Base-by-base conservation (phyloP, 2,113 vertebrate species). In the Setophaga coronata region DNA sequence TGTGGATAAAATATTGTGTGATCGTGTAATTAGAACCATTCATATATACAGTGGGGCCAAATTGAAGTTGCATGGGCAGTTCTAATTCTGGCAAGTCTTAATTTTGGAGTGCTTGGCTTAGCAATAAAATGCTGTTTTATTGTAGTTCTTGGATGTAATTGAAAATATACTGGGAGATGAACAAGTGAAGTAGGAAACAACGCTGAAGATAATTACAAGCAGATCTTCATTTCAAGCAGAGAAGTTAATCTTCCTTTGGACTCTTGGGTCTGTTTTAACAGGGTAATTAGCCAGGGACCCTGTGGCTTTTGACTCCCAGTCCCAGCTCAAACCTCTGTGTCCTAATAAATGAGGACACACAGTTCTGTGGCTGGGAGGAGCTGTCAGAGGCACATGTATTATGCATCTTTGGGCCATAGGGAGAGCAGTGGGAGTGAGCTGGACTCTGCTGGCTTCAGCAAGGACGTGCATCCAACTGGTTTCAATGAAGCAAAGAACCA, bases 221-320 rank as follows among this genome's bases (percentile, higher is more conserved):
- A 96, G 94, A 96, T 96, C 91, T 93, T 93, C 40, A 61, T 82
- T 96, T 95, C 93, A 94, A 89, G 89, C 89, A 76, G 91, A 72
- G 95, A 94, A 95, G 89, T 95, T 93, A 96, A 96, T 95, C 93
- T 95, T 95, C 80, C 93, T 94, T 89, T 87, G 87, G 91, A 83
- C 93, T 93, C 91, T 76, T 72, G 93, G 81, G 93, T 23, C 89
- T 87, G 53, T 79, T 93, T 89, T 91, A 95, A 84, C 77, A 72
- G 91, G 69, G 61, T 87, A 95, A 96, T 96, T 95, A 97, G 66
- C 65, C 36, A 42, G 42, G 73, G 93, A 69, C 87, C 89, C 83
- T 29, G 57, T 91, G 87, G 91, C 78, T 95, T 76, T 48, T 84
- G 87, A 93, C 87, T 96, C 93, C 77, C 83, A 94, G 83, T 79